These are phyloP conservation scores for Harpagifer antarcticus DNA, from an alignment of 2,797 vertebrate species.

Conservation along the genomic window DNA sequence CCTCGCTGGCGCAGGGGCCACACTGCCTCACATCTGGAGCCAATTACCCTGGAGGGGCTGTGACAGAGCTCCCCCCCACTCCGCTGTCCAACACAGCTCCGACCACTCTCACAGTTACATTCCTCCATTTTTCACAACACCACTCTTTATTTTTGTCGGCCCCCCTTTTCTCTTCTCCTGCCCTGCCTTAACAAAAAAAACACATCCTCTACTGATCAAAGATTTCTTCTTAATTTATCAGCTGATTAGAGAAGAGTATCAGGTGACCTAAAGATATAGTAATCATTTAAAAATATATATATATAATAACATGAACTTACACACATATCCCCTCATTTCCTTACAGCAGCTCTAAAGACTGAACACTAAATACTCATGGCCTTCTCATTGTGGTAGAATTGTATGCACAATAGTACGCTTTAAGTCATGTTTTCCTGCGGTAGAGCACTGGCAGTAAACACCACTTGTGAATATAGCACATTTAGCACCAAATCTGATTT, in stretches of 20 bases:
- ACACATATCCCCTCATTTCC: not conserved
- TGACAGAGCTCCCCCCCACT: constrained; percentile 83
- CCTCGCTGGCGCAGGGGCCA: constrained; percentile 89
- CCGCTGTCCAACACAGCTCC: constrained; percentile 61
- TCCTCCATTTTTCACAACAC: constrained; percentile 67
- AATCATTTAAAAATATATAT: no score
- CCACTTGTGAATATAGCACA: constrained; percentile 71
- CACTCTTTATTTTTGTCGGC: constrained; percentile 33
- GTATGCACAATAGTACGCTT: constrained; percentile 16
- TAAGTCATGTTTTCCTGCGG: constrained; percentile 62
- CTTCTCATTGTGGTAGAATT: not conserved
- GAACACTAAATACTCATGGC: not conserved
- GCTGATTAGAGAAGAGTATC: constrained; percentile 9
- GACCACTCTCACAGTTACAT: constrained; percentile 67
- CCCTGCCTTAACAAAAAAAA: not conserved
- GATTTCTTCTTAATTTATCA: not conserved
- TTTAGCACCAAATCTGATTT: constrained; percentile 79
- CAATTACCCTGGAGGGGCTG: constrained; percentile 92
- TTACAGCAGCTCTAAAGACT: not conserved
- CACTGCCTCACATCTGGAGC: constrained; percentile 92
- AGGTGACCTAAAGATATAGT: not conserved
- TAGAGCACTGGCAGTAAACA: constrained; percentile 72
- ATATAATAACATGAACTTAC: no score
- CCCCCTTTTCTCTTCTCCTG: constrained; percentile 1
- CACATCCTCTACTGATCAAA: constrained; percentile 7